A percentile compares a stretch with the other conserved stretches of the same genome.
phyloP scores from a whole-genome alignment of 2,113 vertebrate genomes.

The Pelecanoides urinatrix region DNA sequence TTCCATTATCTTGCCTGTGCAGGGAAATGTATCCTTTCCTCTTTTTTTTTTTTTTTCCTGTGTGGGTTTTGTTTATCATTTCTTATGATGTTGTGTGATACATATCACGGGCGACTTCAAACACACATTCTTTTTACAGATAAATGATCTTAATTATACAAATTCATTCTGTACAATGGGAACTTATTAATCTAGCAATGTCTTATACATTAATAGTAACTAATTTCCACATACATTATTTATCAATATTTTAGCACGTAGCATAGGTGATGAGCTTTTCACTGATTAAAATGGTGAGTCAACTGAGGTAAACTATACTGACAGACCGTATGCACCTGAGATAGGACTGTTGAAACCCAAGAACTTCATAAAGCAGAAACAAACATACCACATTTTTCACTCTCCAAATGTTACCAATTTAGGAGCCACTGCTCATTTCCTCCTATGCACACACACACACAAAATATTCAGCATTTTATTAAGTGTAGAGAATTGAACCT shows the following conservation, averaged over 20 bases:
- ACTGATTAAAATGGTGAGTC: background rate
- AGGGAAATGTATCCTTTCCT: background rate
- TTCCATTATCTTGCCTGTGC: background rate
- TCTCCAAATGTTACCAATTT: background rate
- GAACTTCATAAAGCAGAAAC: background rate
- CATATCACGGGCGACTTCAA: background rate
- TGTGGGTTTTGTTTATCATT: background rate
- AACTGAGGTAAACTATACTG: background rate
- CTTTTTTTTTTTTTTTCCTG: background rate
- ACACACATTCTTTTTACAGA: background rate
- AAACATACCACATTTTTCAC: background rate
- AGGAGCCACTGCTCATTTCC: background rate
- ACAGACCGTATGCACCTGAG: background rate
- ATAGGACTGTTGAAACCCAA: background rate
- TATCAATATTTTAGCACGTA: background rate
- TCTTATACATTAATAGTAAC: background rate
- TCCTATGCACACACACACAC: background rate
- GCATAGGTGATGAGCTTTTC: background rate
- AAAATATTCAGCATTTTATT: background rate
- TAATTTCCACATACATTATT: background rate
- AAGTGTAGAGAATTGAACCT: background rate
- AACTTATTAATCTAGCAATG: background rate
- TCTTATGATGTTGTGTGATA: background rate
- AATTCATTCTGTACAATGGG: background rate
- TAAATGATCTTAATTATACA: background rate